These are phyloP conservation scores for Philantomba maxwellii DNA, from an alignment of 2,113 vertebrate species.

Conservation along the genomic window DNA sequence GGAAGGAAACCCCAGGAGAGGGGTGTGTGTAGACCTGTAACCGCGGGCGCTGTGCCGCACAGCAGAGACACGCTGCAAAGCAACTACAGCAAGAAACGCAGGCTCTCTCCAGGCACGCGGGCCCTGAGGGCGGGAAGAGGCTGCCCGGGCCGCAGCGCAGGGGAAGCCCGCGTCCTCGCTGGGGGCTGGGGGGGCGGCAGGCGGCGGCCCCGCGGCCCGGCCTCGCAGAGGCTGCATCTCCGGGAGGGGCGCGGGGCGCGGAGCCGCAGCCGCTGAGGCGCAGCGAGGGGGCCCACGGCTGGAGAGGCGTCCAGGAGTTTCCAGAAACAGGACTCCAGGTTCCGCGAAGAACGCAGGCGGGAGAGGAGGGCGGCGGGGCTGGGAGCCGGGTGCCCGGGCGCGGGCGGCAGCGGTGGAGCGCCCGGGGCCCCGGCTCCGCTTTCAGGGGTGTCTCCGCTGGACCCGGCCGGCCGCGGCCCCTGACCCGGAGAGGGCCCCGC, in stretches of 20 bases:
- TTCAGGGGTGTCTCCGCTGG: neutral
- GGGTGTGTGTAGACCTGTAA: neutral
- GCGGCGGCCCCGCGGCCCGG: neutral
- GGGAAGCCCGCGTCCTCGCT: neutral
- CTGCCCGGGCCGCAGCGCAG: neutral
- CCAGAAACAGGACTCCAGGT: rapidly evolving
- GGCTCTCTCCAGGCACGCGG: neutral
- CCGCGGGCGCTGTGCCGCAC: neutral
- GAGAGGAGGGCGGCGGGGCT: too few relatives aligned
- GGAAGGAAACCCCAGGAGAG: neutral
- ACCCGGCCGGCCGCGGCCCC: neutral
- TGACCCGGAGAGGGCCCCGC: neutral
- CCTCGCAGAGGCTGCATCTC: too few relatives aligned
- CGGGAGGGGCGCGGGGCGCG: neutral
- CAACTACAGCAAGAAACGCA: neutral
- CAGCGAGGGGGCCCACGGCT: neutral
- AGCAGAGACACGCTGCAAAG: neutral
- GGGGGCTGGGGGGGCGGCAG: neutral
- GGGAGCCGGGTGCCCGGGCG: too few relatives aligned
- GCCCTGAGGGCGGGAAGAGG: neutral
- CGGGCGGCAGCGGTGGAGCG: too few relatives aligned
- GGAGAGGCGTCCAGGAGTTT: neutral
- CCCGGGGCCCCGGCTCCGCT: too few relatives aligned
- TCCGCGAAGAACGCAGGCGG: too few relatives aligned
- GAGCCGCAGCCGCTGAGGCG: neutral